Conservation (phyloP, 2,113 vertebrate species). For the Gobiocypris rarus region DNA sequence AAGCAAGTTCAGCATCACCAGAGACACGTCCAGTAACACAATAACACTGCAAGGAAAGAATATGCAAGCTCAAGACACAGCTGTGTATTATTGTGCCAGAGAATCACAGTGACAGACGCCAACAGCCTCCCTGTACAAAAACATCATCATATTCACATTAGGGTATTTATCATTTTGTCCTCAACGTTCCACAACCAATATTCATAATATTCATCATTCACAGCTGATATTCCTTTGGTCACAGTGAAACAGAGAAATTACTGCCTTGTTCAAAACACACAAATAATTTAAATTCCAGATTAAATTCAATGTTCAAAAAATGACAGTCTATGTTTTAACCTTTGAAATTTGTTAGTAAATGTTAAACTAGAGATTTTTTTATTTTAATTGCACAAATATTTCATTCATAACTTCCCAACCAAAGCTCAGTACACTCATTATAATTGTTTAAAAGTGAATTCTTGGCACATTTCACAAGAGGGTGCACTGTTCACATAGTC, state of each 20-base stretch:
- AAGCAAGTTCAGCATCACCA: conserved; percentile 46
- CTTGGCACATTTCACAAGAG: background rate
- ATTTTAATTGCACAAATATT: too few relatives aligned
- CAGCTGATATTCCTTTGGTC: too few relatives aligned
- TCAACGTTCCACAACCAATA: background rate
- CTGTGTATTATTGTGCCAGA: conserved; percentile 45
- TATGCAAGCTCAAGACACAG: conserved; percentile 31
- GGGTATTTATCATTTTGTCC: background rate
- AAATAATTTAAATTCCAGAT: too few relatives aligned
- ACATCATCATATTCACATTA: background rate
- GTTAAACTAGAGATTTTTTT: background rate
- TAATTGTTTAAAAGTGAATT: background rate
- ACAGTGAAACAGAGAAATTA: too few relatives aligned
- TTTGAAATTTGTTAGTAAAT: background rate
- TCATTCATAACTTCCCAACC: too few relatives aligned
- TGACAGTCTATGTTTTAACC: background rate
- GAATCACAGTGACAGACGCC: background rate
- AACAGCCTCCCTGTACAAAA: conserved; percentile 37
- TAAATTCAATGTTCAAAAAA: too few relatives aligned
- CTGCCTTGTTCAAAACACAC: too few relatives aligned
- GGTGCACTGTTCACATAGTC: too few relatives aligned
- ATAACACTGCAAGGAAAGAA: conserved; percentile 9
- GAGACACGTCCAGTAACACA: conserved; percentile 32
- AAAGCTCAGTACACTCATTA: background rate
- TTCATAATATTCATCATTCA: too few relatives aligned